Evolutionary conservation across 2,888 invertebrate species (phyloP).

Genomic region (Diplazon laetatorius): DNA sequence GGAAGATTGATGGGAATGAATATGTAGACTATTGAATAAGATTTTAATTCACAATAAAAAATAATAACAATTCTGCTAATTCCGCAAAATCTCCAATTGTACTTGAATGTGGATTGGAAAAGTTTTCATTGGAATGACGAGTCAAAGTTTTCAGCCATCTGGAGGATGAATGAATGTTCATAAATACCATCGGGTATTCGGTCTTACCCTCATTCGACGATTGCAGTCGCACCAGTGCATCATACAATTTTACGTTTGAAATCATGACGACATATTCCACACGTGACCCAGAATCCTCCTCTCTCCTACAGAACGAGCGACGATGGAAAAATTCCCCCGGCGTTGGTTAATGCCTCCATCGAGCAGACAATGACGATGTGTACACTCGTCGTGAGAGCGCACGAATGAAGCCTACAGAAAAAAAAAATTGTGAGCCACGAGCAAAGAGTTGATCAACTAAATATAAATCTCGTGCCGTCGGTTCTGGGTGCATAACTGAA

Average conservation of each 20-base stretch:
- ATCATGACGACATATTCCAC: background rate
- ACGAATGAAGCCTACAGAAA: constrained; percentile 36
- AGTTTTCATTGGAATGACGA: background rate
- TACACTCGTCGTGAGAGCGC: background rate
- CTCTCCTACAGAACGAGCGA: constrained; percentile 1
- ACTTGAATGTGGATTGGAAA: background rate
- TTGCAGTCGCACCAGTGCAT: background rate
- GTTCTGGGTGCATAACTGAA: constrained; percentile 31
- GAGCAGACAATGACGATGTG: constrained; percentile 27
- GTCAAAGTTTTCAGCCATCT: background rate
- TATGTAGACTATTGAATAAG: too few species aligned
- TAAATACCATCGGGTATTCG: background rate
- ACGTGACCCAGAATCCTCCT: constrained; percentile 1
- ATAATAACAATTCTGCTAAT: too few species aligned
- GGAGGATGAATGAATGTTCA: background rate
- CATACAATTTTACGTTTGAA: constrained; percentile 7
- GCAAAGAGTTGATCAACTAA: constrained; percentile 33
- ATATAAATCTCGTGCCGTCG: constrained; percentile 46
- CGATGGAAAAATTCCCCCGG: background rate
- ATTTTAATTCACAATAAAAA: too few species aligned
- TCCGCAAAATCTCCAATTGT: too few species aligned
- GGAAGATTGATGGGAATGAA: background rate
- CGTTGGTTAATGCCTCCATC: background rate
- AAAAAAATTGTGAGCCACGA: constrained; percentile 11
- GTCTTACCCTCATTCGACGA: background rate